Evolutionary conservation across 2,797 vertebrate genomes (phyloP).

Genomic region (Sternarchorhynchus goeldii): DNA sequence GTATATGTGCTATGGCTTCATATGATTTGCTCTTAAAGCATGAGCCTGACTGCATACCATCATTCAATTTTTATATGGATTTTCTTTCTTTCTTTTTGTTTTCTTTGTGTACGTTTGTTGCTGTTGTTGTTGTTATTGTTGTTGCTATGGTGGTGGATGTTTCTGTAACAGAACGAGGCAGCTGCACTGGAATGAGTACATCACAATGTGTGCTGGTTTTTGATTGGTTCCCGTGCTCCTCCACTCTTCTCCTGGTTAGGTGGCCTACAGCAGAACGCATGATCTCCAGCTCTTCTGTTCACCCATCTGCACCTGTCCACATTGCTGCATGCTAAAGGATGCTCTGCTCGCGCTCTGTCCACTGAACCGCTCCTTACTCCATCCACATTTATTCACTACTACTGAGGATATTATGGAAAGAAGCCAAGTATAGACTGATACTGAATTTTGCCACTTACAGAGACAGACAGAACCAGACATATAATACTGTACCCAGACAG

Average conservation of each 20-base stretch:
- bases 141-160: constrained; percentile 43
- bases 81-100: constrained; percentile 43
- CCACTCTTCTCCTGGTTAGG: constrained; percentile 51
- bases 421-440: constrained; percentile 24
- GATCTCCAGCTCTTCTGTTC: constrained; percentile 46
- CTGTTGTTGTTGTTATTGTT: constrained; percentile 35
- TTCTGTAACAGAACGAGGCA: constrained; percentile 54
- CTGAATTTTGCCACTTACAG: constrained; percentile 27
- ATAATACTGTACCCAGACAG: constrained; percentile 30
- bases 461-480: constrained; percentile 20
- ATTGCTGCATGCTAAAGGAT: constrained; percentile 56
- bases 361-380: constrained; percentile 39
- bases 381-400: constrained; percentile 38
- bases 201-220: constrained; percentile 39
- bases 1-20: constrained; percentile 53
- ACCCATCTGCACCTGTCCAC: constrained; percentile 51
- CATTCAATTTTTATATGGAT: constrained; percentile 45
- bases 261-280: constrained; percentile 51
- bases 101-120: constrained; percentile 39
- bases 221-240: constrained; percentile 46
- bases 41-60: constrained; percentile 59
- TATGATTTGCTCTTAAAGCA: constrained; percentile 61
- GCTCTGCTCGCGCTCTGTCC: constrained; percentile 15
- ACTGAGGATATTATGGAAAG: constrained; percentile 23
- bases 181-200: constrained; percentile 55